These are phyloP conservation scores for Channa striata DNA, from an alignment of 2,797 vertebrate genomes.

Conservation along the genomic window DNA sequence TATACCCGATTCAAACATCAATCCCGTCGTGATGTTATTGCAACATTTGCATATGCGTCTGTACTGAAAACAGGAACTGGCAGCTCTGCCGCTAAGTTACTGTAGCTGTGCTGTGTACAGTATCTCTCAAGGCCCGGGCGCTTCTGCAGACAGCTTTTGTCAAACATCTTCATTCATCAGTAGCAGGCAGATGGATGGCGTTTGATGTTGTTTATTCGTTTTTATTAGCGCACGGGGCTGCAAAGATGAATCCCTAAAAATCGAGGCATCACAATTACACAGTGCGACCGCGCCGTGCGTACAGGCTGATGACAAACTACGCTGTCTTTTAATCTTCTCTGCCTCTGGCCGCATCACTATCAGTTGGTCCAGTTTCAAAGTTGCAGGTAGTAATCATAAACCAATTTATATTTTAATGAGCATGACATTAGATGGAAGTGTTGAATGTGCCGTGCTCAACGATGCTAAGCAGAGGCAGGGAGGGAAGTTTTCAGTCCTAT, in stretches of 20 bases:
- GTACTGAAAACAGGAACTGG: background rate
- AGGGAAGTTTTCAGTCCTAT: constrained; percentile 62
- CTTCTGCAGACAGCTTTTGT: constrained; percentile 6
- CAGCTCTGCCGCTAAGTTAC: background rate
- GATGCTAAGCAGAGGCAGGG: constrained; percentile 61
- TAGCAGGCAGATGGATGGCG: background rate
- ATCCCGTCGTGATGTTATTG: background rate
- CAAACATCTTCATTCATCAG: background rate
- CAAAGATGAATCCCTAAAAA: background rate
- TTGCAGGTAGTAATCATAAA: constrained; percentile 74
- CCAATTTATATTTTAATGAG: constrained; percentile 82
- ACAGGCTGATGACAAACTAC: constrained; percentile 33
- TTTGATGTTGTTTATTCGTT: constrained; percentile 20
- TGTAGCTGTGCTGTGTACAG: background rate
- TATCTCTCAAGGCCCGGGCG: background rate
- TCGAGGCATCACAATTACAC: background rate
- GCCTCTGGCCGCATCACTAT: constrained; percentile 59
- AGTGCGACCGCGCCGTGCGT: constrained; percentile 12
- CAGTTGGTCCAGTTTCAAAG: constrained; percentile 57
- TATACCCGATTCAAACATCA: constrained; percentile 6
- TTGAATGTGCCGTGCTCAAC: constrained; percentile 70
- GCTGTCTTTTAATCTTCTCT: constrained; percentile 52
- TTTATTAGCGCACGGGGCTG: constrained; percentile 4
- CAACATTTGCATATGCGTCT: background rate
- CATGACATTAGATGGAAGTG: constrained; percentile 66